These are phyloP conservation scores for Cervus canadensis DNA, from an alignment of 2,113 vertebrate species.

Conservation along the genomic window DNA sequence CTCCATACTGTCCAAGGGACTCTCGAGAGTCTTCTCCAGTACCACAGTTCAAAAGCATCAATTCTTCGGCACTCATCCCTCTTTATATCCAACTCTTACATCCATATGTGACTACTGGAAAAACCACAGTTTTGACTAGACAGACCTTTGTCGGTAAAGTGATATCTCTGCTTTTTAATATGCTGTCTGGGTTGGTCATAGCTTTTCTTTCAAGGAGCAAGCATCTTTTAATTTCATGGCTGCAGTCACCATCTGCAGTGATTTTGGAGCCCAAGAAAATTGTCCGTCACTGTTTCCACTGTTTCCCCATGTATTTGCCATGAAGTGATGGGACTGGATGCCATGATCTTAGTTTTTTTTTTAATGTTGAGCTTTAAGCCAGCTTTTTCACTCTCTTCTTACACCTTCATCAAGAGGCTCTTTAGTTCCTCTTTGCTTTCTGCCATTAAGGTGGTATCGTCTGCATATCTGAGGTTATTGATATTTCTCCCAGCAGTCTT, in stretches of 20 bases:
- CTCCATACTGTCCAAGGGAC: not conserved
- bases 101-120: not conserved
- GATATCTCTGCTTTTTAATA: not conserved
- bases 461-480: not conserved
- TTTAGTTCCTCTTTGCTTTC: not conserved
- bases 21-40: not conserved
- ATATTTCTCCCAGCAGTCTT: not conserved
- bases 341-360: not conserved
- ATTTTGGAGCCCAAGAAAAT: not conserved
- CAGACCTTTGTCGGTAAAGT: not conserved
- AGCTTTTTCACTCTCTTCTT: not conserved
- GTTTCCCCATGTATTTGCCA: not conserved
- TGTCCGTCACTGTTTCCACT: not conserved
- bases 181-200: not conserved
- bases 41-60: not conserved
- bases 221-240: not conserved
- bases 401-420: not conserved
- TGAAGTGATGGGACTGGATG: not conserved
- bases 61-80: not conserved
- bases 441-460: not conserved
- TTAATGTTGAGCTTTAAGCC: not conserved
- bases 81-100: not conserved
- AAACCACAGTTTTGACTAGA: not conserved
- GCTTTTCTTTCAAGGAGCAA: not conserved
- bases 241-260: not conserved